A percentile compares a stretch with the other conserved stretches of the same genome.
These are phyloP conservation scores for Eremophila alpestris DNA, from an alignment of 2,797 vertebrate genomes.

Conservation along the genomic window DNA sequence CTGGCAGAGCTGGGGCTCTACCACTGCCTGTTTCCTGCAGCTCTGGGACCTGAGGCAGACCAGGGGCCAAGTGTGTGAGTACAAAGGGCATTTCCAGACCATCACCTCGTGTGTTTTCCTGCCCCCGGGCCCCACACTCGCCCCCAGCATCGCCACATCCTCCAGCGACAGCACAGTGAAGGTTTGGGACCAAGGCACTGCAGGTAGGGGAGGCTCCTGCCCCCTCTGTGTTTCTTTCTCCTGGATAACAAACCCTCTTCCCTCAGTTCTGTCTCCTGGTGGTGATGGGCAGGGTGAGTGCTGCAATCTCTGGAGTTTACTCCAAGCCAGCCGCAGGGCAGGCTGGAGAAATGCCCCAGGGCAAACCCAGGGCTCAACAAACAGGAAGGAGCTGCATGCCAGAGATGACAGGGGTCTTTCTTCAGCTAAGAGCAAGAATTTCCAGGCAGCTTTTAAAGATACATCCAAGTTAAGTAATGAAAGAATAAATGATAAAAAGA, in stretches of 20 bases:
- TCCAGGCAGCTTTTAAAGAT: background rate
- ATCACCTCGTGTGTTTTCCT: constrained; percentile 89
- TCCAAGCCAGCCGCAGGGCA: background rate
- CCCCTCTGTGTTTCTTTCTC: rapidly evolving
- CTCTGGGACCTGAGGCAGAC: constrained; percentile 95
- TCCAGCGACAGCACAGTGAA: constrained; percentile 90
- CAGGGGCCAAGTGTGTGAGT: constrained; percentile 84
- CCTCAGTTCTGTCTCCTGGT: background rate
- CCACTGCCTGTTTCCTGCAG: constrained; percentile 67
- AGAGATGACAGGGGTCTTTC: background rate
- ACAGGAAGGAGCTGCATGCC: background rate
- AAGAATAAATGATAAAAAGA: background rate
- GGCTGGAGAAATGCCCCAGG: background rate
- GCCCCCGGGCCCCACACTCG: constrained; percentile 62
- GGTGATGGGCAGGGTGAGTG: background rate
- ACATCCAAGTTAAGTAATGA: background rate
- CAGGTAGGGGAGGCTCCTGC: constrained; percentile 77
- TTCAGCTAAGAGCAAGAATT: background rate
- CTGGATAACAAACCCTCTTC: background rate
- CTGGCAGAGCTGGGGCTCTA: background rate
- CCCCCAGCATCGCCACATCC: constrained; percentile 84
- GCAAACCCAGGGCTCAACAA: background rate
- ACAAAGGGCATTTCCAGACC: constrained; percentile 89
- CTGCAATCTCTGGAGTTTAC: background rate
- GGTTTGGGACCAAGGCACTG: constrained; percentile 90